Base-by-base conservation (phyloP, 2,113 vertebrate species). In the Papio anubis region DNA sequence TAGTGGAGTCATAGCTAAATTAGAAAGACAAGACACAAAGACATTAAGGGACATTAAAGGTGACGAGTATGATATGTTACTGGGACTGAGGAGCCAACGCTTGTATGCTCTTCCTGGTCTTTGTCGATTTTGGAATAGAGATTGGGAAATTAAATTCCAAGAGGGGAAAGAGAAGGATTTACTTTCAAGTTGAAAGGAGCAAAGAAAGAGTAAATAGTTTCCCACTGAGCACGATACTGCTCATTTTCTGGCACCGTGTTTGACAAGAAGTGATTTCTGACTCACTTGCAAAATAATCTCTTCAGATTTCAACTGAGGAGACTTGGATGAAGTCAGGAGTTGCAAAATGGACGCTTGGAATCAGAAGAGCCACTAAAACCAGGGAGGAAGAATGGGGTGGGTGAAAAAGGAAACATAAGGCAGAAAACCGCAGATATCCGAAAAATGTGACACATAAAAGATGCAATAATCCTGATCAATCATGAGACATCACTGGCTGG, bases 1-100 rank as follows among this genome's bases (percentile, higher is more conserved):
- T 94, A 87, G 97, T 80, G 50, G 83, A 97, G 94, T 97, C 97
- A 97, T 87, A 70, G 90, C 95, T 96, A 96, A 97, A 91, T 92
- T 82, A 96, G 75, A 96, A 96, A 96, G 96, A 96, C 92, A 97
- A 97, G 97, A 92, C 87, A 76, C 86, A 88, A 84, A 93, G 88
- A 55, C 68, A 68, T 80, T 72, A 68, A 40, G 76, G 85, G 88
- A 84, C 76, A 45, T 95, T 80, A 93, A 85, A 97, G 80, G 86
- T 97, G 96, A 97, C 92, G 94, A 96, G 87, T 89, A 52, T 61
- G 94, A 80, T 83, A 82, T 66, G 88, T 93, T 81, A 40, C 87
- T 9, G 43, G 59, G 86, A 61, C 52, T 16, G 59, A 48, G 50
- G 68, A 30, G 32, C 73, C 68, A 93, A 2, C 59, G 61, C 89